phyloP scores from a whole-genome alignment of 2,113 vertebrate species.

The Dendrocopos noguchii region DNA sequence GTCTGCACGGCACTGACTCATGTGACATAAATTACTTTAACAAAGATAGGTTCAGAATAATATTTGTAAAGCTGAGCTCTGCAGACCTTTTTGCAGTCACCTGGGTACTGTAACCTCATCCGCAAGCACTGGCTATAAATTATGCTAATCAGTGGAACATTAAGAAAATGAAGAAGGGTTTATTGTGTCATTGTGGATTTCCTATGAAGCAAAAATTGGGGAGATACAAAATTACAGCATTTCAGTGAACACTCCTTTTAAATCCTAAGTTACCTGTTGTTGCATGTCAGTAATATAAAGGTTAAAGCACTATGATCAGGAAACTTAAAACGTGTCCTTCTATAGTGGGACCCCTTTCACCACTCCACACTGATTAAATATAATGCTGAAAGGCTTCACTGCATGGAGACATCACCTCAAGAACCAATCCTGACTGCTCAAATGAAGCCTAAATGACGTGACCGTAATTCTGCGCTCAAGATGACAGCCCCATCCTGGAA shows the following conservation, averaged over 20 bases:
- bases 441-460: background rate
- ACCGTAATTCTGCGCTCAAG: background rate
- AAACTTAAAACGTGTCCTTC: background rate
- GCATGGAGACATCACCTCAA: background rate
- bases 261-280: background rate
- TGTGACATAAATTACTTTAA: conserved; percentile 33
- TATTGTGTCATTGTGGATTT: conserved; percentile 4
- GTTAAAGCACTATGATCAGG: background rate
- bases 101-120: conserved; percentile 43
- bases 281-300: background rate
- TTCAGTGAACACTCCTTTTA: background rate
- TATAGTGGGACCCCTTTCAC: background rate
- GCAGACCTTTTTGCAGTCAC: conserved; percentile 40
- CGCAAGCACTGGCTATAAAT: conserved; percentile 28
- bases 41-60: conserved; percentile 46
- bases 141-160: conserved; percentile 21
- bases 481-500: background rate
- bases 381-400: background rate
- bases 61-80: conserved; percentile 36
- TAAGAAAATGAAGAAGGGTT: conserved; percentile 17
- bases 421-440: background rate
- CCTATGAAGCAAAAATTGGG: background rate
- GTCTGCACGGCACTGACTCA: conserved; percentile 16
- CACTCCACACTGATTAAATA: background rate
- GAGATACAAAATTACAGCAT: background rate